Evolutionary conservation across 1,140 invertebrate species (phyloP), one percentile per base, ranked within the genome.

Genomic region (Acromyrmex echinatior): DNA sequence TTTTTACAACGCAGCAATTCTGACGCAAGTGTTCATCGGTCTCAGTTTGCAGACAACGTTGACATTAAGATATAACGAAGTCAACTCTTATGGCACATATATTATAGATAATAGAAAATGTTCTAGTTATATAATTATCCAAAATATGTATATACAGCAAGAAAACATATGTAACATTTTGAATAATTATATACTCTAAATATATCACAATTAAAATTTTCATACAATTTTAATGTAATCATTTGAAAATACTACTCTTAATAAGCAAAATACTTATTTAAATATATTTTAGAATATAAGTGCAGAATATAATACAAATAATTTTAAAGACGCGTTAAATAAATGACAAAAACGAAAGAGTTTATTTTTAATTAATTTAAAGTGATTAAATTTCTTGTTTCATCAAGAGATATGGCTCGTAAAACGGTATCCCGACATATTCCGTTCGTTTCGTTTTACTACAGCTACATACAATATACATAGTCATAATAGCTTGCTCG

Each of bases 1-100:
- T 71, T 71, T 70, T 56, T 81, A 81, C 65, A 31, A 81, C 78
- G 10, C 49, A 81, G 78, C 78, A 71, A 71, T 84, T 84, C 60
- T 25, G 28, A 77, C 31, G 12, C 68, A 84, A 49, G 73, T 76
- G 73, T 78, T 77, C 81, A 12, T 49, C 58, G 56, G 6, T 45
- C 45, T 31, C 14, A 21, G 16, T 76, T 39, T 31, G 45, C 28
- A 49, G 45, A 77, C 39, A 71, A 62, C 18, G 28, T 70, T 60
- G 18, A 71, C 49, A 71, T 71, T 81, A 70, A 80, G 63, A 70
- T 80, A 71, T 70, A 63, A 58, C 25, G 3, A 39, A n/a, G 35
- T 2, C n/a, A 51, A 25, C 28, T 70, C 5, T 39, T 81, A 14
- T 63, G 63, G 9, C 12, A 45, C 9, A 49, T 9, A 45, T 45